Evolutionary conservation across 2,113 vertebrate genomes (phyloP), one percentile per base, ranked within the genome.

Genomic region (Alosa alosa): DNA sequence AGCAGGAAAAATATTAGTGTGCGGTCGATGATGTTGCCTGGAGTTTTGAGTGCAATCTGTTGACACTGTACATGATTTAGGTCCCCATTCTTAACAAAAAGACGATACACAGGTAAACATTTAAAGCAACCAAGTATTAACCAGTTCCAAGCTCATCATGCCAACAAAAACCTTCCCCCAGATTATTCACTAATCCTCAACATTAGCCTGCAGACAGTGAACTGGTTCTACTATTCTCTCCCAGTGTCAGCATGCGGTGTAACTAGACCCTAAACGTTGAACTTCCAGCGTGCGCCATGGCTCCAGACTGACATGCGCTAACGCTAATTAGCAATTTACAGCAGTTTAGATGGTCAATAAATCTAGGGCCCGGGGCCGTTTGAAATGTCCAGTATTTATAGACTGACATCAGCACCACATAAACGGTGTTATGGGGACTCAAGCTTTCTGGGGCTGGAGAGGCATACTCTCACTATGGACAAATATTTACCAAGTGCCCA

Each of bases 401-500:
- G 46, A 82, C 49, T 72, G 68, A 84, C 68, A 84, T 46, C 83
- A 72, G 41, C 83, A 72, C 64, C 64, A 45, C 47, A 81, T 90
- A 88, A 89, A 92, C 89, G 83, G 91, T 92, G 92, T 92, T 93
- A 94, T 94, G 95, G 89, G 89, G 11, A 45, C 90, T 87, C 87
- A 86, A 87, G 75, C 88, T 92, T 88, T 52, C 31, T 25, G 64
- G 25, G 64, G n/a, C 64, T 72, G n/a, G 68, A 89, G 91, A 92
- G 86, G 87, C 92, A 84, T 90, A 89, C 89, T 91, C 94, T 92
- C 91, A 90, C 93, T 93, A 94, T 93, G 94, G 93, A 92, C 84
- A 95, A 95, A 94, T 95, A 94, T 94, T 95, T 92, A 94, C 90
- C 89, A 89, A 94, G 86, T 87, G n/a, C 17, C 46, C 4, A 11